Base-by-base conservation (phyloP, 37 sponge, comb jelly and placozoan species). In the Beroe ovata region DNA sequence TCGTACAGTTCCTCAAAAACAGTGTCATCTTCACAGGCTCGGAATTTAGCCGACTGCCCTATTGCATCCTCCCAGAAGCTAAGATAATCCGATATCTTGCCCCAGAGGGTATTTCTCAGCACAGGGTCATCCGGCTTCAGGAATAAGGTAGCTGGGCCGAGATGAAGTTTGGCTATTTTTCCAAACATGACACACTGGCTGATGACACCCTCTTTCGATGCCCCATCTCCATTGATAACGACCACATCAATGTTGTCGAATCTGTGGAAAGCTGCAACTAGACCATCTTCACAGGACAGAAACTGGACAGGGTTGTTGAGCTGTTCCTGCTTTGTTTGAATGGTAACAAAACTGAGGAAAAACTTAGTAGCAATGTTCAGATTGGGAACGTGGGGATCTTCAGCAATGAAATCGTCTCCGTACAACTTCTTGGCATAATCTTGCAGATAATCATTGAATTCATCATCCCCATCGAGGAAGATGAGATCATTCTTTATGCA, bases 171-270 rank as follows among this genome's bases (percentile, higher is more conserved):
- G 16, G 84, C 84, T 40, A 77, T 21, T 54, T 77, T 77, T 26
- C 41, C 84, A 77, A 77, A 77, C 25, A 77, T 21, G 28, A 77
- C n/a, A 36, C 84, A 77, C 28, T 23, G 42, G 1, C 22, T 8
- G 22, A 40, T 1, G 8, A 19, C 35, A 3, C 22, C 23, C 38
- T 77, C 11, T n/a, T 42, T 77, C 1, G 26, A 4, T 21, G 36
- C n/a, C 54, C 38, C 16, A 20, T 77, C 84, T 20, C 84, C 28
- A 29, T 77, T 35, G 0, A 77, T 14, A 77, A 21, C 42, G 0
- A 77, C 54, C 84, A 77, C 84, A 23, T 77, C 84, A 25, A 77
- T 77, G 22, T 39, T 77, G 28, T 77, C 84, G 33, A 77, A 77
- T 1, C 84, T 30, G 84, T 77, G 84, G 54, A 77, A 36, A 39